Conservation (phyloP, 2,113 vertebrate genomes). For the Antigone vipio region DNA sequence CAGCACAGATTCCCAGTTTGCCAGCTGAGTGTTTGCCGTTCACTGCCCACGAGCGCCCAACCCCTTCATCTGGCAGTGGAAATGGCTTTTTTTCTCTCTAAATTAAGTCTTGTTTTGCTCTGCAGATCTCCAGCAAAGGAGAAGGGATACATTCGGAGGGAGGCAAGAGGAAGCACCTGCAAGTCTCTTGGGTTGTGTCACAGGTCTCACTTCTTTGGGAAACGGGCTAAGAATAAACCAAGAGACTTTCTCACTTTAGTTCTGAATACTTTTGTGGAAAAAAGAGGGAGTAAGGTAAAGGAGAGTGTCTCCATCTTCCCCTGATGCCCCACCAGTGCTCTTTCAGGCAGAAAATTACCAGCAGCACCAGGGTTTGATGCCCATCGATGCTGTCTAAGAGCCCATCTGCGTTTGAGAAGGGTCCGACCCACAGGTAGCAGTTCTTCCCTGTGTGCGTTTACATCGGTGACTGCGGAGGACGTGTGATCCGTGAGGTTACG, state of each 20-base stretch:
- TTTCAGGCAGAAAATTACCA: neutral
- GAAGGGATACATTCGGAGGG: neutral
- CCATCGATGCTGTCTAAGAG: neutral
- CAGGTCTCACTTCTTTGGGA: too few relatives aligned
- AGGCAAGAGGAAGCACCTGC: neutral
- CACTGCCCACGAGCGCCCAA: neutral
- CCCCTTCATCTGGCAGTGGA: neutral
- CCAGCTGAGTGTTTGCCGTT: neutral
- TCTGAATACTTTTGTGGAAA: neutral
- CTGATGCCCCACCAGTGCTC: neutral
- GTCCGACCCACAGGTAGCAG: neutral
- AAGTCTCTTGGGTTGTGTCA: neutral
- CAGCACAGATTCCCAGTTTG: neutral
- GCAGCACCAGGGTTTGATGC: neutral
- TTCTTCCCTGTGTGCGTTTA: neutral
- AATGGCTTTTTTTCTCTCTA: neutral
- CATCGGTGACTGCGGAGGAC: fast-evolving
- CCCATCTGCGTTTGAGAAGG: too few relatives aligned
- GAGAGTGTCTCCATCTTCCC: neutral
- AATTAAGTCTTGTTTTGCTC: neutral
- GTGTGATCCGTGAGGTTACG: fast-evolving
- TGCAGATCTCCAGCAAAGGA: neutral
- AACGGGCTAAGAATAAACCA: too few relatives aligned
- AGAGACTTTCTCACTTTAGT: neutral
- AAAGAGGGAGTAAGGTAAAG: too few relatives aligned